phyloP scores from a whole-genome alignment of 2,113 vertebrate genomes.

The Pogona vitticeps region DNA sequence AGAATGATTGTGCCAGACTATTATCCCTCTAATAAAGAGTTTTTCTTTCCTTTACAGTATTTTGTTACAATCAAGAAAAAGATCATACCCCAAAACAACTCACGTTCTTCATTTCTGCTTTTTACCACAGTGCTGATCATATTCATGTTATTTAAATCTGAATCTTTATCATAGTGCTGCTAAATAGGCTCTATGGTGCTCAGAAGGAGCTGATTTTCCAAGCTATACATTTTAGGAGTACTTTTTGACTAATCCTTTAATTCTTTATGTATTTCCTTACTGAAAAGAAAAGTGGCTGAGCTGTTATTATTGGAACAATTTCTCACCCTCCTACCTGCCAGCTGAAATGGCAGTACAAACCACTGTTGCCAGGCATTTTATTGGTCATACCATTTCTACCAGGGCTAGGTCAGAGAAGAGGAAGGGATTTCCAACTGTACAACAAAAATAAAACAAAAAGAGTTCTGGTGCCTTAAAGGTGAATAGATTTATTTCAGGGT shows the following conservation, averaged over 20 bases:
- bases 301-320: slow-evolving; percentile 1
- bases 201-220: slow-evolving; percentile 1
- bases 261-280: neutral
- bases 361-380: slow-evolving; percentile 20
- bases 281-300: slow-evolving; percentile 2
- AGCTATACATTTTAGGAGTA: neutral
- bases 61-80: neutral
- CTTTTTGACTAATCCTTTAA: slow-evolving; percentile 11
- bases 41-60: neutral
- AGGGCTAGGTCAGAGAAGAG: neutral
- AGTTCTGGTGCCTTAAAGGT: no score
- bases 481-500: no score
- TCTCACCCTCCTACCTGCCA: neutral
- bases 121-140: no score
- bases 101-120: neutral
- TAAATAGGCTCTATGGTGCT: neutral
- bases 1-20: neutral
- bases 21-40: neutral
- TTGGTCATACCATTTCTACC: neutral
- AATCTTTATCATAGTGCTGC: neutral
- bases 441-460: neutral
- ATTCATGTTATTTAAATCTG: neutral
- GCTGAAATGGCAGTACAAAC: neutral
- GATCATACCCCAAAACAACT: no score
- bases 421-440: neutral